Base-by-base conservation (phyloP, 2,113 vertebrate genomes). In the Oreochromis niloticus region DNA sequence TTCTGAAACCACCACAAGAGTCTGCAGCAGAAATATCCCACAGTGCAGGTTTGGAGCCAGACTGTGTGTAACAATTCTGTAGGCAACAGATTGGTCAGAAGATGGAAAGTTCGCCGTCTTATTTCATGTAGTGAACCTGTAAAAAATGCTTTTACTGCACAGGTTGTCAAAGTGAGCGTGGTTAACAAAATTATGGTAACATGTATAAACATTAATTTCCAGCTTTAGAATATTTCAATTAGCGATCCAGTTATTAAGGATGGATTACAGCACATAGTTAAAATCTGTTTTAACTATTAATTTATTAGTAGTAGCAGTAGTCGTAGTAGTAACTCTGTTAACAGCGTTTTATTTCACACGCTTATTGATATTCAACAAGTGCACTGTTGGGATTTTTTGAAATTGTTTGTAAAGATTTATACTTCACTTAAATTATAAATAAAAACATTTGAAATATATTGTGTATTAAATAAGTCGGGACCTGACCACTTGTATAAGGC, bases 281-380 rank as follows among this genome's bases (percentile, higher is more conserved):
- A 66, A 66, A 66, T 66, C 61, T 66, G 32, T 36, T 66, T 66
- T 36, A 66, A 66, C 32, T 66, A 36, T 66, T 66, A 66, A 66
- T 66, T n/a, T 66, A 71, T 43, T 71, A 71, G 11, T 68, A 68
- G 19, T 41, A 41, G 34, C 17, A 68, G 34, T 68, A 39, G 39
- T 3, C 8, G 3, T 39, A 39, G 39, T 39, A 68, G 63, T 41
- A 68, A 84, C 79, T 82, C 55, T 52, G 24, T 61, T 83, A 75
- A 41, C 68, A 82, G 59, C 13, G 34, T 86, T 89, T 90, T 80
- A 85, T 84, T 34, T 43, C 41, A 41, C 39, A 27, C 48, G 8
- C 66, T 32, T 91, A 88, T 81, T 87, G 46, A 89, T 86, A 93
- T 90, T 91, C 80, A 86, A 16, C 34, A 84, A 73, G 24, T 61